These are phyloP conservation scores for Crotalus tigris DNA, from an alignment of 2,113 vertebrate genomes.

Conservation along the genomic window DNA sequence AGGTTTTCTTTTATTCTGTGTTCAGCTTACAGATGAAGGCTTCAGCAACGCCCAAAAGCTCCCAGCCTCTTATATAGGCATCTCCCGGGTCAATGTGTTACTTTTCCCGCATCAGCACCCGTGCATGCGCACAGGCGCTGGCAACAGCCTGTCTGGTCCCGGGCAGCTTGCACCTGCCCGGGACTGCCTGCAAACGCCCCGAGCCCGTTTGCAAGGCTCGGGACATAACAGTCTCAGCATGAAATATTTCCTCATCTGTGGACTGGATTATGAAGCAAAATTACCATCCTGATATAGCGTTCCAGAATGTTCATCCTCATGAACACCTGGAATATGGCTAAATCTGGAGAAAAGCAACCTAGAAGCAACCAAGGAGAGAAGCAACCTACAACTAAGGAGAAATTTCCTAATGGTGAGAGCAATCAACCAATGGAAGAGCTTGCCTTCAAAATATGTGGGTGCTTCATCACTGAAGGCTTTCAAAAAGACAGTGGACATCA, in stretches of 20 bases:
- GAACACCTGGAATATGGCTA: not conserved
- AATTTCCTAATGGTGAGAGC: not conserved
- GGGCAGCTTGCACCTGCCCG: no score
- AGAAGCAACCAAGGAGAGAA: not conserved
- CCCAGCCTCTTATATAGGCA: no score
- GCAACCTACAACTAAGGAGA: not conserved
- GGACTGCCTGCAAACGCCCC: no score
- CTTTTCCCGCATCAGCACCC: no score
- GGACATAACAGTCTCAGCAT: not conserved
- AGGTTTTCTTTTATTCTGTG: no score
- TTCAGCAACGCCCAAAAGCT: no score
- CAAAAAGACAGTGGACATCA: not conserved
- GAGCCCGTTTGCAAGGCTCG: no score
- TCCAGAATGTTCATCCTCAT: not conserved
- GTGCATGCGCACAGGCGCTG: no score
- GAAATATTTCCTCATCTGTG: not conserved
- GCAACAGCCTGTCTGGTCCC: no score
- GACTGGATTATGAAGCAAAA: not conserved
- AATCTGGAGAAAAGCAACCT: not conserved
- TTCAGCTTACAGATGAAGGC: no score
- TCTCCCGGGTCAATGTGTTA: no score
- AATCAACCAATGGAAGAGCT: not conserved
- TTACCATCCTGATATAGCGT: not conserved
- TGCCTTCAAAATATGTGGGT: not conserved
- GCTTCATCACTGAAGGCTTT: not conserved